Percentiles rank a stretch among this genome's conserved stretches.
Evolutionary conservation across 2,888 invertebrate genomes (phyloP).

Genomic region (Nomada ruficornis): DNA sequence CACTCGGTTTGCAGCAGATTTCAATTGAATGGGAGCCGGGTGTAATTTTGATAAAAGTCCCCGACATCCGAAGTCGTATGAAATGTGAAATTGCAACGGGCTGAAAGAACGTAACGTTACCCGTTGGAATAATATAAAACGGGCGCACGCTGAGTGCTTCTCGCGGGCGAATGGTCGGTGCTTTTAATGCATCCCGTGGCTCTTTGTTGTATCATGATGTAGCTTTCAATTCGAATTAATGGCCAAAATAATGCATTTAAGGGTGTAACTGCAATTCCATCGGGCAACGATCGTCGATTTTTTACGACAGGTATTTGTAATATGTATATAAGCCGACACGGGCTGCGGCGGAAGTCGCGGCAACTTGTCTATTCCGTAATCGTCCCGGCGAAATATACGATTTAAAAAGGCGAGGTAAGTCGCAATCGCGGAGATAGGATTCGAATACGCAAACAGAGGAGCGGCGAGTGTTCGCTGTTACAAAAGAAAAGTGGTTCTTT

Average conservation of each 20-base stretch:
- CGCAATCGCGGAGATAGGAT: conserved; percentile 21
- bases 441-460: conserved; percentile 26
- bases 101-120: conserved; percentile 45
- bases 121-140: conserved; percentile 49
- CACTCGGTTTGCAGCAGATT: conserved; percentile 55
- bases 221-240: conserved; percentile 51
- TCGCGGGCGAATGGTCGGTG: conserved; percentile 30
- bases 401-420: conserved; percentile 4
- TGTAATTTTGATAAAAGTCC: conserved; percentile 63
- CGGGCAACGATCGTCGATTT: not conserved
- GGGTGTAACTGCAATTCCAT: conserved; percentile 4
- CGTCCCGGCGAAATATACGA: conserved; percentile 3
- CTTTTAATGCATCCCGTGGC: conserved; percentile 32
- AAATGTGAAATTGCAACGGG: conserved; percentile 44
- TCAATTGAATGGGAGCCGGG: conserved; percentile 50
- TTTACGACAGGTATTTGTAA: not conserved
- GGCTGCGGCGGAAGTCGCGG: not conserved
- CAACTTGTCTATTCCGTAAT: conserved; percentile 28
- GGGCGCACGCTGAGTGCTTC: conserved; percentile 14
- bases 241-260: conserved; percentile 29
- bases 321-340: not conserved
- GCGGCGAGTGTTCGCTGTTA: not conserved
- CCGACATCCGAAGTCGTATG: conserved; percentile 15
- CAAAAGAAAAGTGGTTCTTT: conserved; percentile 15
- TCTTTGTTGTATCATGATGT: conserved; percentile 18